These are phyloP conservation scores for Agrotis exclamationis DNA, from an alignment of 2,888 invertebrate species.

Conservation along the genomic window DNA sequence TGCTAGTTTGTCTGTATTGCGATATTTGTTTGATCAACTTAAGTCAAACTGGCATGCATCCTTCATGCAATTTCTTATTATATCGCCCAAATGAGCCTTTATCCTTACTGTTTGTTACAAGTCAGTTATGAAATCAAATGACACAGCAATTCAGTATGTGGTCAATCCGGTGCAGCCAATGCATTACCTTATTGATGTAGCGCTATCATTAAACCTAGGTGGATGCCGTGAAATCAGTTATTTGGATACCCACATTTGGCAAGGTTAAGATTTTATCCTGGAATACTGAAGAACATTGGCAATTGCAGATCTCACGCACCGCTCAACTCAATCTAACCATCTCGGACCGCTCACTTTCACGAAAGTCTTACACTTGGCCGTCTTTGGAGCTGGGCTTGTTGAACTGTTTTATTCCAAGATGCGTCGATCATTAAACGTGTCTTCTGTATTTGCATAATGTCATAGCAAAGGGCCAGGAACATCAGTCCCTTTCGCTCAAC, in stretches of 20 bases:
- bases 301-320: slow-evolving; percentile 12
- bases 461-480: slow-evolving; percentile 41
- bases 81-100: too few relatives aligned
- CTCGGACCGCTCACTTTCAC: slow-evolving; percentile 4
- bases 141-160: not conserved
- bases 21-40: too few relatives aligned
- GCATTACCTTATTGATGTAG: too few relatives aligned
- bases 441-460: slow-evolving; percentile 8
- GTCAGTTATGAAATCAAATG: not conserved
- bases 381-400: not conserved
- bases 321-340: slow-evolving; percentile 12
- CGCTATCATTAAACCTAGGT: slow-evolving; percentile 13
- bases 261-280: slow-evolving; percentile 6
- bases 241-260: not conserved
- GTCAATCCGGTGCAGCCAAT: not conserved
- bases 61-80: too few relatives aligned
- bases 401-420: slow-evolving; percentile 7
- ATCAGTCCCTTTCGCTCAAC: slow-evolving; percentile 28
- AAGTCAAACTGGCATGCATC: too few relatives aligned
- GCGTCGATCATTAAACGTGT: not conserved
- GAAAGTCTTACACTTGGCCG: slow-evolving; percentile 37
- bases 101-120: not conserved
- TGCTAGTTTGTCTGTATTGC: too few relatives aligned
- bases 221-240: not conserved
- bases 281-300: not conserved